These are phyloP conservation scores for Henricia sp. DNA, from an alignment of 53 echinoderm and acorn worm species.

Conservation along the genomic window DNA sequence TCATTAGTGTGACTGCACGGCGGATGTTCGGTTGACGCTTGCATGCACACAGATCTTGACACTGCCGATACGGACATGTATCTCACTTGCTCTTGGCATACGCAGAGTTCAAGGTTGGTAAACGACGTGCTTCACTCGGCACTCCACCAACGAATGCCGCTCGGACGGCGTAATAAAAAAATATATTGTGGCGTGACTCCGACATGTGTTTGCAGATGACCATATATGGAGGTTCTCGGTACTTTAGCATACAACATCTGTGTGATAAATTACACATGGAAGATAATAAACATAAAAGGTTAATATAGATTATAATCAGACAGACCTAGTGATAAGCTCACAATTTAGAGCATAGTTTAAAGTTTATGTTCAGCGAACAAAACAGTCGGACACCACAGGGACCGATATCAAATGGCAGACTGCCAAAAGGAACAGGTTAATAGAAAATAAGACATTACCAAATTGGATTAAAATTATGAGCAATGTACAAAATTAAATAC, in stretches of 20 bases:
- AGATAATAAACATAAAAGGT: background rate
- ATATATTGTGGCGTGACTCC: background rate
- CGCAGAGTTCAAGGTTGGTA: constrained; percentile 8
- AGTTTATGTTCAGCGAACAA: background rate
- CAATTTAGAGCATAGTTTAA: background rate
- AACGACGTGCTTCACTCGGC: background rate
- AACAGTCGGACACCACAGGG: too few species aligned
- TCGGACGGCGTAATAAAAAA: background rate
- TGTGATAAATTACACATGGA: background rate
- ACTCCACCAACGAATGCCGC: background rate
- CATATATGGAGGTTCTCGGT: background rate
- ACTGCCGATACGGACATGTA: background rate
- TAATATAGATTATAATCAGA: background rate
- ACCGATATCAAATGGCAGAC: too few species aligned
- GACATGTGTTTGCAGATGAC: background rate
- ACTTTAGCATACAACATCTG: background rate
- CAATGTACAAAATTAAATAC: too few species aligned
- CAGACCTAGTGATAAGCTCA: background rate
- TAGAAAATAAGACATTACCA: too few species aligned
- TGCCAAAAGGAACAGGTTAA: background rate
- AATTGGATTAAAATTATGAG: too few species aligned
- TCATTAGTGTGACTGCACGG: too few species aligned
- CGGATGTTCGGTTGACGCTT: background rate
- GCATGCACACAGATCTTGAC: background rate
- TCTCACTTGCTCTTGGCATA: background rate